Evolutionary conservation across 2,797 vertebrate genomes (phyloP).

Genomic region (Falco biarmicus): DNA sequence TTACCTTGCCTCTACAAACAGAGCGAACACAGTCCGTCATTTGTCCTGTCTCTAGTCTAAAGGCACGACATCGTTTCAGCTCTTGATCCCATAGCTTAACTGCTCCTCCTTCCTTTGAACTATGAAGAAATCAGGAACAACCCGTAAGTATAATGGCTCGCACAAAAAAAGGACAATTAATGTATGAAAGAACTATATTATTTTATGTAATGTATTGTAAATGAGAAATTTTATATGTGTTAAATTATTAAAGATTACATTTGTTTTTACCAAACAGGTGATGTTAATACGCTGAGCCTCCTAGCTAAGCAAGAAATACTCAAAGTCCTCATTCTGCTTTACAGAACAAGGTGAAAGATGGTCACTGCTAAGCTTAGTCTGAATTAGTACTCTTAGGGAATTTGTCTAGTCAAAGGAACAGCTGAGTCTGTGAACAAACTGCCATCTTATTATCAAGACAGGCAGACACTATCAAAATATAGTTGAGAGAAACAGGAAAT

Average conservation of each 20-base stretch:
- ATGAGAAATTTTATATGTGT: neutral
- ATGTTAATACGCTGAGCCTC: neutral
- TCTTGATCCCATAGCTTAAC: slow-evolving; percentile 98
- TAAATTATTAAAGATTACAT: neutral
- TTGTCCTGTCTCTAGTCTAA: slow-evolving; percentile 92
- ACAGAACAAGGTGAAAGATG: neutral
- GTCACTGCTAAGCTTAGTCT: neutral
- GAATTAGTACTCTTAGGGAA: neutral
- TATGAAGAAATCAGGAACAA: slow-evolving; percentile 55
- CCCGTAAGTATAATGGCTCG: neutral
- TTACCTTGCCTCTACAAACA: slow-evolving; percentile 94
- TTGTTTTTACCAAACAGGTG: neutral
- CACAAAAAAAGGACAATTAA: neutral
- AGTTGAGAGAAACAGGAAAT: neutral
- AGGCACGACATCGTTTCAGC: slow-evolving; percentile 94
- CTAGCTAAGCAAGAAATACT: neutral
- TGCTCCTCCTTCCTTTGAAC: slow-evolving; percentile 95
- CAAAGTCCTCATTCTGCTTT: neutral
- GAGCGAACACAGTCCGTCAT: slow-evolving; percentile 92
- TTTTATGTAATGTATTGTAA: neutral
- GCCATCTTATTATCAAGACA: neutral
- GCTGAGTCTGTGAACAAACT: neutral
- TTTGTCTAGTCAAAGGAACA: neutral
- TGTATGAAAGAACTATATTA: neutral
- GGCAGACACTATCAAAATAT: neutral